Conservation (phyloP, 2,797 vertebrate genomes). For the Adrianichthys oophorus region DNA sequence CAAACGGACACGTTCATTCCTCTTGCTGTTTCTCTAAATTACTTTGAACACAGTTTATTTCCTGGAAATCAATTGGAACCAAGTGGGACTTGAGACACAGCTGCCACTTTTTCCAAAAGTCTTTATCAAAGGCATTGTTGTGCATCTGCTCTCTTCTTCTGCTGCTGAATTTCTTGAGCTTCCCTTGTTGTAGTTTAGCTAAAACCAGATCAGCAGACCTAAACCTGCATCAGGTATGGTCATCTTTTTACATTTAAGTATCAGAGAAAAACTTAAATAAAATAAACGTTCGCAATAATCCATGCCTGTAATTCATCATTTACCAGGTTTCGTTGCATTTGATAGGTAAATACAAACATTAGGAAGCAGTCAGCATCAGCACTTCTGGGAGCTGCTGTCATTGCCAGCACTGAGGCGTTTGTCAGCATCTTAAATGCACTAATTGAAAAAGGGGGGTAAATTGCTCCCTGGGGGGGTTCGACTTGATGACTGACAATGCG, state of each 20-base stretch:
- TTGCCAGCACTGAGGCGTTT: constrained; percentile 14
- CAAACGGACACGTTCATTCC: neutral
- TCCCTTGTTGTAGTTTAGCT: too few relatives aligned
- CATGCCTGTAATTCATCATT: too few relatives aligned
- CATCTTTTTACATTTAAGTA: too few relatives aligned
- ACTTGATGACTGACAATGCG: constrained; percentile 41
- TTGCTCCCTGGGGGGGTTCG: constrained; percentile 42
- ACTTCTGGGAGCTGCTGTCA: constrained; percentile 30
- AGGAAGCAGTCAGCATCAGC: neutral
- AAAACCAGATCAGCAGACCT: too few relatives aligned
- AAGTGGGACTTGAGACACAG: constrained; percentile 12
- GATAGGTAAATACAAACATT: neutral
- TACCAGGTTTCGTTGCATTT: too few relatives aligned
- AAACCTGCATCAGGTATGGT: too few relatives aligned
- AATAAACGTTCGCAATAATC: too few relatives aligned
- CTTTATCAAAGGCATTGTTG: neutral
- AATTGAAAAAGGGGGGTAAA: constrained; percentile 47
- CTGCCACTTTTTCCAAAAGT: constrained; percentile 10
- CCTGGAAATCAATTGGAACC: constrained; percentile 13
- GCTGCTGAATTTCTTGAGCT: too few relatives aligned
- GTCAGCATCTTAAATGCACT: constrained; percentile 22
- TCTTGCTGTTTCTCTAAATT: neutral
- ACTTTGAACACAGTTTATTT: constrained; percentile 22
- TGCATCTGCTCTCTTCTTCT: neutral
- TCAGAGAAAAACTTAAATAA: too few relatives aligned